These are phyloP conservation scores for Leucania comma DNA, from an alignment of 2,888 invertebrate genomes.

Conservation along the genomic window DNA sequence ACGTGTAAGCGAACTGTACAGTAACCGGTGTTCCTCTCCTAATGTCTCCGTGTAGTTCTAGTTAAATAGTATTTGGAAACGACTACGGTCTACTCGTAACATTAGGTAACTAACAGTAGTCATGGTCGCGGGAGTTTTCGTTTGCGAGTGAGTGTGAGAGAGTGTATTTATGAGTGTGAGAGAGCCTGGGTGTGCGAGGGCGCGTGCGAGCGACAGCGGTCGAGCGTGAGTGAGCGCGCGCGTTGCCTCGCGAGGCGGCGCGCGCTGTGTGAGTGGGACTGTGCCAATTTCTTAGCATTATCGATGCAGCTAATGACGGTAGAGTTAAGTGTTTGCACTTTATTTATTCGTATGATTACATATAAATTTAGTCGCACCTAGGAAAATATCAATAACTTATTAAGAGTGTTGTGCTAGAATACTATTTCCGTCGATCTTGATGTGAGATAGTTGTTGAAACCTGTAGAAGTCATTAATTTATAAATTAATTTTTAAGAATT, in stretches of 20 bases:
- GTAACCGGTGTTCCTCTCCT: constrained; percentile 90
- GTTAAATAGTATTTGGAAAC: constrained; percentile 81
- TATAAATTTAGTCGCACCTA: constrained; percentile 90
- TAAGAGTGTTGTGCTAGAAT: constrained; percentile 91
- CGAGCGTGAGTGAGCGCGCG: constrained; percentile 60
- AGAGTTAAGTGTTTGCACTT: constrained; percentile 92
- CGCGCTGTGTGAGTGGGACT: constrained; percentile 85
- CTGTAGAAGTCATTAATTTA: constrained; percentile 90
- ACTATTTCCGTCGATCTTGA: constrained; percentile 86
- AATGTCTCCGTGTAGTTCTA: constrained; percentile 88
- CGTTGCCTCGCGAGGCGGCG: constrained; percentile 41
- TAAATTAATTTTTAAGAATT: constrained; percentile 89
- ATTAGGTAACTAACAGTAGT: constrained; percentile 81
- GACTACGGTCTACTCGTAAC: constrained; percentile 82
- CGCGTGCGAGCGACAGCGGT: constrained; percentile 57
- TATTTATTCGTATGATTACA: constrained; percentile 90
- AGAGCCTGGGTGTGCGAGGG: constrained; percentile 57
- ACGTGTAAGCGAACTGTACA: constrained; percentile 86
- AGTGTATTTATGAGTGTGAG: constrained; percentile 59
- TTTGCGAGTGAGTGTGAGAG: constrained; percentile 69
- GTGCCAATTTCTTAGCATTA: constrained; percentile 90
- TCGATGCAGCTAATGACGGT: constrained; percentile 87
- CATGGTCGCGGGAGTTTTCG: constrained; percentile 74
- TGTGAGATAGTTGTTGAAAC: constrained; percentile 85
- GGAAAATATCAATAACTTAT: constrained; percentile 91